Conservation (phyloP, 2,113 vertebrate species). For the Rattus norvegicus region DNA sequence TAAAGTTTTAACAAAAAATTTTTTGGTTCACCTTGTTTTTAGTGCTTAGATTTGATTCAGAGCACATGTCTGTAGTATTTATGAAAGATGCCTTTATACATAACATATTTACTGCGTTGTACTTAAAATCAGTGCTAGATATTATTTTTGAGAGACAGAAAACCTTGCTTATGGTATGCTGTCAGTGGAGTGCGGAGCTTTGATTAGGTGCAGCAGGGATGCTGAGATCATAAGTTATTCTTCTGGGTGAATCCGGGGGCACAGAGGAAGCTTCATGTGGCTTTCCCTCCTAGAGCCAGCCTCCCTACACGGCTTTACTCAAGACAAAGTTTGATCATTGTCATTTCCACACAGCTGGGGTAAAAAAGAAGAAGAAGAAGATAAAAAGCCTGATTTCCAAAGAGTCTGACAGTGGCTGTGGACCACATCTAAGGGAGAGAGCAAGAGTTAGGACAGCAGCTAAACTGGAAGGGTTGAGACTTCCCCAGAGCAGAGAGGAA, state of each 20-base stretch:
- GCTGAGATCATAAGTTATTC: not conserved
- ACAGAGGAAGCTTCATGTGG: not conserved
- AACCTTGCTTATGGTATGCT: not conserved
- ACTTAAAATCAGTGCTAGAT: not conserved
- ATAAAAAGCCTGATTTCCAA: constrained; percentile 17
- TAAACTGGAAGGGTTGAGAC: constrained; percentile 4
- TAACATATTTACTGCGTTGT: constrained; percentile 34
- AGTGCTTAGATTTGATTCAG: constrained; percentile 6
- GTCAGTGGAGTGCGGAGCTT: not conserved
- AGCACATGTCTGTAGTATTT: not conserved
- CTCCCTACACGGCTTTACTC: not conserved
- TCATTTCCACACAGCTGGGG: not conserved
- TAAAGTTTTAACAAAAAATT: not conserved
- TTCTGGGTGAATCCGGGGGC: not conserved
- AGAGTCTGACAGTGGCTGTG: not conserved
- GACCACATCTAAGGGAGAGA: not conserved
- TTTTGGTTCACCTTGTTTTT: constrained; percentile 1
- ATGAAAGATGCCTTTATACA: not conserved
- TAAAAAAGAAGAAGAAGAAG: not conserved
- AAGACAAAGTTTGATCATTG: not conserved
- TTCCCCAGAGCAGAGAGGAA: not conserved
- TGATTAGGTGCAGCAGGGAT: too few relatives aligned
- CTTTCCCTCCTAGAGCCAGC: not conserved
- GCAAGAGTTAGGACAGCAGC: not conserved
- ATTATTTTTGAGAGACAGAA: constrained; percentile 32